A percentile compares a stretch with the other conserved stretches of the same genome.
Conservation (phyloP, 1,140 invertebrate species). For the Lerema accius region DNA sequence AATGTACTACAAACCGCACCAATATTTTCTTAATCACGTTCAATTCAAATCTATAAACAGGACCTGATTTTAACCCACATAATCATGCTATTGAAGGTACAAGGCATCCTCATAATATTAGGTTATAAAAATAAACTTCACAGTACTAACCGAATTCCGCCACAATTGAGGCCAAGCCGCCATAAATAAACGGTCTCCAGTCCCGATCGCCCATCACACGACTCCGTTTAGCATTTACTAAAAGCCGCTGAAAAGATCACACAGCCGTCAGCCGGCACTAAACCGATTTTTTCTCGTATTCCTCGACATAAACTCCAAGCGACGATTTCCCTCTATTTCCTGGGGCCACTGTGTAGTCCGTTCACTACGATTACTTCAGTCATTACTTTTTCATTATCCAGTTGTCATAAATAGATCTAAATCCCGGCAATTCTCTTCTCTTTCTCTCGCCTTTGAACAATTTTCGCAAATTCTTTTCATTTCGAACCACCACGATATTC, state of each 20-base stretch:
- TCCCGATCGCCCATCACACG: constrained; percentile 83
- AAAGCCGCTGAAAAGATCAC: neutral
- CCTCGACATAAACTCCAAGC: neutral
- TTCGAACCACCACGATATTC: constrained; percentile 21
- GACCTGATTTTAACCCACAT: too few relatives aligned
- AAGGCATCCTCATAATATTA: constrained; percentile 11
- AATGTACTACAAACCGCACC: too few relatives aligned
- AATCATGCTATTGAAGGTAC: constrained; percentile 3
- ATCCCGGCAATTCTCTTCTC: neutral
- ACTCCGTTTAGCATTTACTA: constrained; percentile 13
- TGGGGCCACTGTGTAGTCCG: neutral
- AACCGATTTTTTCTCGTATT: neutral
- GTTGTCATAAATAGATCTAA: constrained; percentile 24
- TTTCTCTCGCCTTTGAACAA: constrained; percentile 5
- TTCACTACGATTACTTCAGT: constrained; percentile 7
- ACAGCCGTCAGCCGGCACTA: neutral
- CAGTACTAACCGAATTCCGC: constrained; percentile 93
- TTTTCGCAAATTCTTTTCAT: constrained; percentile 24
- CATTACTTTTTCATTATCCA: constrained; percentile 16
- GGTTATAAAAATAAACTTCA: constrained; percentile 24
- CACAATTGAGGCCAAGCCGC: constrained; percentile 94
- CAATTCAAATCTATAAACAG: too few relatives aligned
- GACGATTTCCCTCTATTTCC: neutral
- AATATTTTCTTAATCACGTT: too few relatives aligned
- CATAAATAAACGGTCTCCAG: constrained; percentile 96